A percentile compares a stretch with the other conserved stretches of the same genome.
Evolutionary conservation across 1,140 invertebrate genomes (phyloP).

Genomic region (Drosophila sp.): DNA sequence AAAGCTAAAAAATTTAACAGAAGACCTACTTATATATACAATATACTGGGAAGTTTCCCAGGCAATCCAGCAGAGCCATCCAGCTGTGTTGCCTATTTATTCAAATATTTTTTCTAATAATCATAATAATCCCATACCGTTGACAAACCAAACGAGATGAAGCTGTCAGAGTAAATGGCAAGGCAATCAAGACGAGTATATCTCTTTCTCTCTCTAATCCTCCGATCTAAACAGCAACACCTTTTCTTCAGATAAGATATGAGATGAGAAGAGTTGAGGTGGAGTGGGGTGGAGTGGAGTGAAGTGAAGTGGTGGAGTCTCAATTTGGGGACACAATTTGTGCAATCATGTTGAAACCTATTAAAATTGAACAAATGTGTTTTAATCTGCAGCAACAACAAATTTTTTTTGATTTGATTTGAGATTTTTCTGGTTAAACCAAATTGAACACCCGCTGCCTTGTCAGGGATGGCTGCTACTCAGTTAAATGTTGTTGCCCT

Average conservation of each 20-base stretch:
- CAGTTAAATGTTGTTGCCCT: slow-evolving; percentile 57
- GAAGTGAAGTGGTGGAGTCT: not conserved
- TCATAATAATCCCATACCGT: slow-evolving; percentile 12
- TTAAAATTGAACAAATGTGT: slow-evolving; percentile 80
- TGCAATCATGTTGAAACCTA: slow-evolving; percentile 74
- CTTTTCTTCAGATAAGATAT: slow-evolving; percentile 40
- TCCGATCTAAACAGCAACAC: slow-evolving; percentile 59
- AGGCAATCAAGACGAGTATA: slow-evolving; percentile 46
- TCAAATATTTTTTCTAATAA: slow-evolving; percentile 14
- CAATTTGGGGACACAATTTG: slow-evolving; percentile 39
- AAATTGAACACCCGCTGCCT: slow-evolving; percentile 62
- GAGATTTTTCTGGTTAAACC: slow-evolving; percentile 47
- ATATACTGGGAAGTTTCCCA: slow-evolving; percentile 1
- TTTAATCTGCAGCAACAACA: slow-evolving; percentile 77
- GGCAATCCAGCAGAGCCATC: slow-evolving; percentile 1
- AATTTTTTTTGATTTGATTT: slow-evolving; percentile 58
- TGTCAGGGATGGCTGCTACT: slow-evolving; percentile 47
- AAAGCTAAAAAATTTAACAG: not conserved
- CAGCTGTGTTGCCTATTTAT: slow-evolving; percentile 13
- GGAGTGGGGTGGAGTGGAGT: not conserved
- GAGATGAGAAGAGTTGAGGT: not conserved
- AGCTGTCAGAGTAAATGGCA: slow-evolving; percentile 57
- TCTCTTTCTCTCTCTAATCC: slow-evolving; percentile 30
- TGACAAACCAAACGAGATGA: slow-evolving; percentile 30
- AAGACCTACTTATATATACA: not conserved